Evolutionary conservation across 2,888 invertebrate species (phyloP), one percentile per base, ranked within the genome.

Genomic region (Hesperia comma): DNA sequence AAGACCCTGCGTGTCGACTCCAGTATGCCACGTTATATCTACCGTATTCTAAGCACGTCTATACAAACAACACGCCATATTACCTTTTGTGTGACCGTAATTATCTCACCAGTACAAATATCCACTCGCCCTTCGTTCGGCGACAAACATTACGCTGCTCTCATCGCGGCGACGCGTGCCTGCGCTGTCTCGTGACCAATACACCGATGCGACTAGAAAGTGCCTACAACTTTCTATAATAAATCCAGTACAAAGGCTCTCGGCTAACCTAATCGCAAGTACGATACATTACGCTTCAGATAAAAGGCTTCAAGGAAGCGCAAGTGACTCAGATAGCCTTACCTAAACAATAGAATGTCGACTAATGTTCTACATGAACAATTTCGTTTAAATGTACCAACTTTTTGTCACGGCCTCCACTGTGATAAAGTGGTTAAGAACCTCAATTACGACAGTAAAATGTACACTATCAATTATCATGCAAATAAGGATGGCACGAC

Each of bases 161-260:
- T 64, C 43, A 57, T 69, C 60, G 49, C 51, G 10, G 17, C 61
- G 51, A 54, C 21, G 49, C 49, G 19, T 43, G 43, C 63, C 32
- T 70, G 68, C 67, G 69, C 70, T 67, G 69, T 68, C 68, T 74
- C 71, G 64, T 70, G 62, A 69, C 68, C 69, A 69, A 53, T 53
- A 32, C 53, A 53, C 53, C 64, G 58, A 69, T 61, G 63, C 68
- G 64, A 73, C 74, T 85, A 79, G 84, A 86, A 86, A 85, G 85
- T 83, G 77, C 73, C 73, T 73, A 76, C 71, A 72, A 81, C 86
- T 88, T 88, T 87, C 86, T 85, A 85, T 72, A 75, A 77, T 77
- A 82, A 77, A 64, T 64, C 73, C 71, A 75, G 73, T 69, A 71
- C 76, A 74, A 64, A 64, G 41, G 51, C 41, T 58, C 64, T 14